phyloP scores from a whole-genome alignment of 2,113 vertebrate species.

The Psephotus haematonotus region DNA sequence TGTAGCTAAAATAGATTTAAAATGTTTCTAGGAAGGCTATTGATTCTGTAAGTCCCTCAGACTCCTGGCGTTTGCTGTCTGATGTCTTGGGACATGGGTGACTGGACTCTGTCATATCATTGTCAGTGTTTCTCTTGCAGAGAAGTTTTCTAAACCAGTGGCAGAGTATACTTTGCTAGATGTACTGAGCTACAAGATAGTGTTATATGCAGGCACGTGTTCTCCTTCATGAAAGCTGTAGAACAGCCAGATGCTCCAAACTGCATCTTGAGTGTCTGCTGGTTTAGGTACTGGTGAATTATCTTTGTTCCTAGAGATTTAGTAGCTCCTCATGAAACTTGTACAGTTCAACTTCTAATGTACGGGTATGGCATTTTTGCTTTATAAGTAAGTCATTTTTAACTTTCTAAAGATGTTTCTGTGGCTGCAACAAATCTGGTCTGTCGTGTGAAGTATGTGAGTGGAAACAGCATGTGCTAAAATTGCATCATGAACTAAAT shows the following conservation, averaged over 20 bases:
- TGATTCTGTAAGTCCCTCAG: neutral
- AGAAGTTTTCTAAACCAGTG: neutral
- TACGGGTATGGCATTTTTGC: neutral
- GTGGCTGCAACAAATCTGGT: neutral
- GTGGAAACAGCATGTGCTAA: neutral
- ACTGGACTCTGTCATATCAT: neutral
- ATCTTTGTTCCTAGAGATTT: slow-evolving; percentile 47
- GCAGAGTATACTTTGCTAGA: neutral
- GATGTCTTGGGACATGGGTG: neutral
- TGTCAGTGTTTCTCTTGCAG: neutral
- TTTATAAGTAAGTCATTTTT: neutral
- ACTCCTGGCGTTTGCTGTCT: neutral
- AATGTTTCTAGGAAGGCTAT: neutral
- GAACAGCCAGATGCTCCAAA: neutral
- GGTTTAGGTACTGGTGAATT: slow-evolving; percentile 9
- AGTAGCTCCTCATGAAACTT: slow-evolving; percentile 48
- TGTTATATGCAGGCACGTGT: neutral
- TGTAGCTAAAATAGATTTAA: neutral
- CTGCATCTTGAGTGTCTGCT: slow-evolving; percentile 14
- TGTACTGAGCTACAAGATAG: neutral
- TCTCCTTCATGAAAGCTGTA: slow-evolving; percentile 33
- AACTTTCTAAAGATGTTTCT: neutral
- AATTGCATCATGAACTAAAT: slow-evolving; percentile 10
- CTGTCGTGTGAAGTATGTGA: neutral
- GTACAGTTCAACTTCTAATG: slow-evolving; percentile 3